Evolutionary conservation across 2,888 invertebrate genomes (phyloP), one percentile per base, ranked within the genome.

Genomic region (Oxycera nigricornis): DNA sequence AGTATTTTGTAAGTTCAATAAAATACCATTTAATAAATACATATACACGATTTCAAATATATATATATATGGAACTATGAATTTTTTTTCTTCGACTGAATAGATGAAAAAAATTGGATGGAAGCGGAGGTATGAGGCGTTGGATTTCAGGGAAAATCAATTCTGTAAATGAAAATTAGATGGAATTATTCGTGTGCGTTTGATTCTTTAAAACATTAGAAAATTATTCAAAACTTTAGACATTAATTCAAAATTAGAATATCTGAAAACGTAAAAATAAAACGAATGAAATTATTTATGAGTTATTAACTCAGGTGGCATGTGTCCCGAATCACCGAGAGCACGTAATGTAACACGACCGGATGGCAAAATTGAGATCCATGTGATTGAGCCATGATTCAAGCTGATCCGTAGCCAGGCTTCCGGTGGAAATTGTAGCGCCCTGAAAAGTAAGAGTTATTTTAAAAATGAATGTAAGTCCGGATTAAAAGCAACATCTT

Each of bases 371-470:
- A 99, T 93, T 1, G 90, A 90, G 1, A 99, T 81, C 93, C 95
- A 95, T 0, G 98, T 98, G 76, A 99, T 93, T 77, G 97, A 97
- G 26, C 92, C 95, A 84, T 99, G 94, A 84, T 94, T 94, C 31
- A 99, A 87, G 11, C 92, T 92, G 81, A 99, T 90, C 74, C 99
- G 89, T 11, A 98, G 87, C 99, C 99, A 99, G 1, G 93, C 98
- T 85, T 99, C 98, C 0, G 97, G 93, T 0, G 98, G 98, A 81
- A 98, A 93, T 84, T 99, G 99, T 50, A 99, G 87, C 0, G 97
- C 97, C 83, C 98, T 96, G 86, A 24, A 52, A 28, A 17, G n/a
- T 11, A 68, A 31, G n/a, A n/a, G n/a, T n/a, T n/a, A n/a, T n/a
- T n/a, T n/a, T n/a, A n/a, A n/a, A n/a, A n/a, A n/a, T 35, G 6